These are phyloP conservation scores for Hippoglossus stenolepis DNA, from an alignment of 2,113 vertebrate species.

Conservation along the genomic window DNA sequence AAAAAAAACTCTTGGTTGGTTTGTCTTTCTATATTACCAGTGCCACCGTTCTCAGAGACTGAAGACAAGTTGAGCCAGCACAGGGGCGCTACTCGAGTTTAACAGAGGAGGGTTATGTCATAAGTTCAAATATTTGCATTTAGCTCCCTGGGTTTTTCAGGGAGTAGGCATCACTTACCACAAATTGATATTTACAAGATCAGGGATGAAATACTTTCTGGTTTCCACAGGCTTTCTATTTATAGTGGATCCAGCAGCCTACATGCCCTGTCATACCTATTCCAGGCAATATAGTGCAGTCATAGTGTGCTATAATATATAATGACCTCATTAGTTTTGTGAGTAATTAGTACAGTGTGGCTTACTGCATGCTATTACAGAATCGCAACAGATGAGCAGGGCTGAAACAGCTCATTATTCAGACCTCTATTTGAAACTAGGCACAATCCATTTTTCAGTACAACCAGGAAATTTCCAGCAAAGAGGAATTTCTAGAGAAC, in stretches of 20 bases:
- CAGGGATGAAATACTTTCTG: constrained; percentile 62
- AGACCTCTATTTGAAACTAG: neutral
- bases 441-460: rapidly evolving
- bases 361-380: neutral
- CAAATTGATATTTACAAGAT: constrained; percentile 77
- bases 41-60: neutral
- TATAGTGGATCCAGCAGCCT: constrained; percentile 52
- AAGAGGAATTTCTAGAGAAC: constrained; percentile 1
- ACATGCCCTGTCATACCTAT: constrained; percentile 51
- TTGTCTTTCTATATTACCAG: neutral
- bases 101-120: constrained; percentile 62
- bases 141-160: constrained; percentile 64
- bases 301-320: constrained; percentile 8
- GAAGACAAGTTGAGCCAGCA: constrained; percentile 34
- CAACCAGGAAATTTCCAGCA: neutral
- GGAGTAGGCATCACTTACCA: constrained; percentile 63
- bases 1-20: neutral
- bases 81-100: constrained; percentile 19
- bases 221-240: constrained; percentile 65
- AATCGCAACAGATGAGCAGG: neutral
- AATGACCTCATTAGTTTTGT: constrained; percentile 29
- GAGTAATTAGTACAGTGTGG: constrained; percentile 7
- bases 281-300: constrained; percentile 18
- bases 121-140: constrained; percentile 73
- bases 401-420: neutral